phyloP scores from a whole-genome alignment of 2,113 vertebrate genomes.

The Carassius auratus region DNA sequence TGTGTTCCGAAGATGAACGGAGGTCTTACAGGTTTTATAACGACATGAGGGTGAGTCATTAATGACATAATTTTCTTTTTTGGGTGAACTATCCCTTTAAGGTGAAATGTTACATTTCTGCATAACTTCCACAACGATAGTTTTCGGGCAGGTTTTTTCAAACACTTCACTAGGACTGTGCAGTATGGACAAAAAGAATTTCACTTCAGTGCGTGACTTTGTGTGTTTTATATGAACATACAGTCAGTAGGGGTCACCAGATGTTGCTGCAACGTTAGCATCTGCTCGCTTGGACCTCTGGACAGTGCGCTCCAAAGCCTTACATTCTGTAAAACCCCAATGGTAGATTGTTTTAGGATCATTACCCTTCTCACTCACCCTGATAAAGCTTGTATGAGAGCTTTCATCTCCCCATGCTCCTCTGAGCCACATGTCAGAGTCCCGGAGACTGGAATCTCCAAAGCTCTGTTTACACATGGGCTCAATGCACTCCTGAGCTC shows the following conservation, averaged over 20 bases:
- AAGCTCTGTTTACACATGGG: slow-evolving; percentile 42
- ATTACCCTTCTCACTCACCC: slow-evolving; percentile 43
- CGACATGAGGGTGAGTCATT: no score
- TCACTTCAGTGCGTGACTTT: not conserved
- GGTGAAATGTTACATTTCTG: no score
- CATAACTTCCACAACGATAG: no score
- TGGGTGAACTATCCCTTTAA: no score
- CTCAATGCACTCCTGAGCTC: slow-evolving; percentile 33
- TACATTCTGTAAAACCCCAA: slow-evolving; percentile 36
- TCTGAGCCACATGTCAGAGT: slow-evolving; percentile 40
- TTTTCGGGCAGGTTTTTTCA: no score
- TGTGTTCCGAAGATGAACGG: no score
- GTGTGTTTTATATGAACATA: not conserved
- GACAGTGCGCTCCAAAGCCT: slow-evolving; percentile 50
- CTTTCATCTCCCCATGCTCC: slow-evolving; percentile 47
- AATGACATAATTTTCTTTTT: no score
- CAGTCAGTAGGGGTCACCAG: slow-evolving; percentile 49
- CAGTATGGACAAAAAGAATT: not conserved
- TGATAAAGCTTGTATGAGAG: slow-evolving; percentile 46
- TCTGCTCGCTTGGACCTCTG: slow-evolving; percentile 58
- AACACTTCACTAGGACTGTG: no score
- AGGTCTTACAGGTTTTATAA: no score
- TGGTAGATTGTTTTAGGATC: slow-evolving; percentile 43
- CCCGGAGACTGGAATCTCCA: slow-evolving; percentile 22
- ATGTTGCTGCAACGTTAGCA: slow-evolving; percentile 60